Conservation (phyloP, 2,797 vertebrate genomes). For the Pseudochirops cupreus region DNA sequence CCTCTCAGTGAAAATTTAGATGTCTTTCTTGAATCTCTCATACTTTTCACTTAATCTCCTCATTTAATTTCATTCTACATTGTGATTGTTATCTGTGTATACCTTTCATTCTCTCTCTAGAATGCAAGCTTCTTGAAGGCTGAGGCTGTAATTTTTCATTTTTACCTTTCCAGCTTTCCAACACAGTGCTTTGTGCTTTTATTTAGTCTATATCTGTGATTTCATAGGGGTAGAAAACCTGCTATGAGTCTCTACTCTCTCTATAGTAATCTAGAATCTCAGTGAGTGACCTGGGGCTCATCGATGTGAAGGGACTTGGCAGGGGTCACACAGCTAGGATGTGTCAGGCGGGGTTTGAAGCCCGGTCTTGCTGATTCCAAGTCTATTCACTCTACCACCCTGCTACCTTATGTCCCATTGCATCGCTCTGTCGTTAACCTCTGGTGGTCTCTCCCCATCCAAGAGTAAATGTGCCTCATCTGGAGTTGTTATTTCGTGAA, state of each 20-base stretch:
- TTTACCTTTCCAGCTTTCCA: not conserved
- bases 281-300: not conserved
- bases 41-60: not conserved
- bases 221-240: no score
- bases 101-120: slow-evolving; percentile 16
- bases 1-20: not conserved
- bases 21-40: not conserved
- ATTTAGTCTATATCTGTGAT: not conserved
- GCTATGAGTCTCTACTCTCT: not conserved
- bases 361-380: no score
- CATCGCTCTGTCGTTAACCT: not conserved
- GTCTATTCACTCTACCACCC: not conserved
- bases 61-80: not conserved
- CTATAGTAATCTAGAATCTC: not conserved
- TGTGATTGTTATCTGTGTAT: slow-evolving; percentile 43
- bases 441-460: not conserved
- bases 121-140: slow-evolving; percentile 49
- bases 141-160: slow-evolving; percentile 9
- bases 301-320: no score
- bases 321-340: not conserved
- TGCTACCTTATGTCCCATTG: not conserved
- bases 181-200: not conserved
- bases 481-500: not conserved
- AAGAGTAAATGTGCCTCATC: not conserved
- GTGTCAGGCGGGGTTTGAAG: not conserved